Evolutionary conservation across 1,140 invertebrate species (phyloP).

Genomic region (Drosophila prosaltans): DNA sequence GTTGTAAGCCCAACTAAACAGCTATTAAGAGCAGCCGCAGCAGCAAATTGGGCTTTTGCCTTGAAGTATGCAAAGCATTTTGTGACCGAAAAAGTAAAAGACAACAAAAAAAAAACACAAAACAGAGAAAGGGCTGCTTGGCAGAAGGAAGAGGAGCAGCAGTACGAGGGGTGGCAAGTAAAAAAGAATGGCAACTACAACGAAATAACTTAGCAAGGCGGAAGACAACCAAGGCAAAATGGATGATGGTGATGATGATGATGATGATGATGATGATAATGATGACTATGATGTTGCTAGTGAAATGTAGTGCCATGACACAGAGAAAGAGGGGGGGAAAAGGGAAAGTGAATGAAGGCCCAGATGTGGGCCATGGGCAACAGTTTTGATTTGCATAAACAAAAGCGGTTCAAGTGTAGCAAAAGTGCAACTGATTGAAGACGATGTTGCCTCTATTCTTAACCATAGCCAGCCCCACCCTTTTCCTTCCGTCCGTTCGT

Average conservation of each 20-base stretch:
- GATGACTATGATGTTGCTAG: constrained; percentile 34
- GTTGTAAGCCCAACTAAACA: constrained; percentile 54
- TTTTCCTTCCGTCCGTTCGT: not conserved
- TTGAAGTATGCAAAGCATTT: constrained; percentile 63
- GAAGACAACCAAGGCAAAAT: constrained; percentile 69
- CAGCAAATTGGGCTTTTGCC: constrained; percentile 69
- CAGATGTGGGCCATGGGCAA: constrained; percentile 72
- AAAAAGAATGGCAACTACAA: constrained; percentile 42
- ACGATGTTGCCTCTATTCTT: constrained; percentile 41
- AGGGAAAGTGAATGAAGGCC: constrained; percentile 27
- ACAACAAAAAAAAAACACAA: not conserved
- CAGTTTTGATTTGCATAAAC: constrained; percentile 80
- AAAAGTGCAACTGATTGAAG: constrained; percentile 76
- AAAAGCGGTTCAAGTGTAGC: constrained; percentile 73
- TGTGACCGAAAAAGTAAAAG: constrained; percentile 32
- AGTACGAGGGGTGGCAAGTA: not conserved
- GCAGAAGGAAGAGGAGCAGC: too few relatives aligned
- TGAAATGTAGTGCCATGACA: constrained; percentile 34
- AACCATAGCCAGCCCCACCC: not conserved
- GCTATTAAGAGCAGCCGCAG: constrained; percentile 67
- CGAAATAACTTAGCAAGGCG: constrained; percentile 55
- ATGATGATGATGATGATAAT: constrained; percentile 37
- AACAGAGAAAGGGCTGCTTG: too few relatives aligned
- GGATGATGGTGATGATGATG: constrained; percentile 37
- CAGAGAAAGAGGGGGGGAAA: constrained; percentile 11